Evolutionary conservation across 2,113 vertebrate species (phyloP).

Genomic region (Speoplatyrhinus poulsoni): DNA sequence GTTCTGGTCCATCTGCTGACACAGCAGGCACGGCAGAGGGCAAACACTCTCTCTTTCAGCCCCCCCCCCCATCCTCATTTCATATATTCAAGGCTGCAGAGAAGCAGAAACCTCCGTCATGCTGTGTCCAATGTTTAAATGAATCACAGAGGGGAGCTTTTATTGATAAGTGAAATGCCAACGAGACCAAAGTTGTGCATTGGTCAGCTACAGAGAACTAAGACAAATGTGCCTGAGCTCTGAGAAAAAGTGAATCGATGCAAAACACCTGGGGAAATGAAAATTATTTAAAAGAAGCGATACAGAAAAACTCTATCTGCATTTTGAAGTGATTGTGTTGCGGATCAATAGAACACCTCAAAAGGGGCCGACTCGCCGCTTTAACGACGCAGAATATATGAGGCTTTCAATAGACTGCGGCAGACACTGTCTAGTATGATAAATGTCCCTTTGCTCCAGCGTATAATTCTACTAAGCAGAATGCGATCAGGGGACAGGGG

Average conservation of each 20-base stretch:
- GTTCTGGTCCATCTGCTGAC: constrained; percentile 52
- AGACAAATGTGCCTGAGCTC: constrained; percentile 57
- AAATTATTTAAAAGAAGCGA: constrained; percentile 38
- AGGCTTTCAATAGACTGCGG: neutral
- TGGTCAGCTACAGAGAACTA: constrained; percentile 29
- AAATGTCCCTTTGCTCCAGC: neutral
- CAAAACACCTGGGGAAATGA: constrained; percentile 14
- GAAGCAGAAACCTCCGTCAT: constrained; percentile 15
- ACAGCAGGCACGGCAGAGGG: constrained; percentile 36
- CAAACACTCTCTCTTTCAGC: constrained; percentile 26
- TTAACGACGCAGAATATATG: constrained; percentile 10
- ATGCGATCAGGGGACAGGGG: constrained; percentile 20
- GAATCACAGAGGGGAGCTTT: constrained; percentile 6
- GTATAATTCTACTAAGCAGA: constrained; percentile 18
- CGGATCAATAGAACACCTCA: constrained; percentile 32
- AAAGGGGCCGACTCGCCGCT: constrained; percentile 6
- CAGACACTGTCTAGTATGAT: neutral
- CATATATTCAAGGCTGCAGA: constrained; percentile 20
- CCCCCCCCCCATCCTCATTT: constrained; percentile 15
- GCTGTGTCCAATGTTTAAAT: neutral
- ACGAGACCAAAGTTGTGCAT: constrained; percentile 7
- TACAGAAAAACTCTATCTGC: constrained; percentile 38
- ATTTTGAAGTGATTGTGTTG: constrained; percentile 34
- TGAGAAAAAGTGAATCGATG: constrained; percentile 55
- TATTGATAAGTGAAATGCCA: constrained; percentile 33